Evolutionary conservation across 1,140 invertebrate genomes (phyloP), one percentile per base, ranked within the genome.

Genomic region (Drosophila ercepeae): DNA sequence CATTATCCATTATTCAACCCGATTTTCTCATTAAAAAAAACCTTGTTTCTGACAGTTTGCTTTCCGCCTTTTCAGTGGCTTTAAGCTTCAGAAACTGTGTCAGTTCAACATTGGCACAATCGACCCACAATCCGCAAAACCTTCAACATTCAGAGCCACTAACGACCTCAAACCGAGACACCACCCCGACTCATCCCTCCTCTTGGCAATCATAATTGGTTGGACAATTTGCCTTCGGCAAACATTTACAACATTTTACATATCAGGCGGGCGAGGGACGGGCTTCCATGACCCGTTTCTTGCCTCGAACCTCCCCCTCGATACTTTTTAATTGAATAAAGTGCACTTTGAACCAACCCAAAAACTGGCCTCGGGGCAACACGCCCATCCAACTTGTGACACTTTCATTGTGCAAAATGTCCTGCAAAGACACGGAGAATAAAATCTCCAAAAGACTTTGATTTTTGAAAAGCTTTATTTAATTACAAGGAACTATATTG

Each of bases 251-350:
- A 60, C 58, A 69, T 52, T 83, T 78, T 64, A 65, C 70, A 84
- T 77, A 73, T 48, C 32, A 13, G 18, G 14, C 34, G 23, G 18
- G 23, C 32, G 29, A 21, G 1, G 9, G 29, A 3, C 29, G 3
- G 32, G 59, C 39, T 39, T 6, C 29, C 49, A 45, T 50, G 34
- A 25, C 53, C 65, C 36, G 36, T 16, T 13, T 13, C 9, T 41
- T 9, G 11, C 36, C 25, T 11, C 44, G n/a, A 7, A 4, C 13
- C 7, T 16, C 48, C 7, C 50, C 36, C 57, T 72, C 65, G 61
- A 72, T 74, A 69, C 74, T 86, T 72, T 74, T 77, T 84, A 84
- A 84, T 84, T 84, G 81, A 86, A 84, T 84, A 74, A 84, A 84
- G 82, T 86, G 81, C 81, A 86, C 81, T 86, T 81, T 74, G 54